A percentile compares a stretch with the other conserved stretches of the same genome.
These are phyloP conservation scores for Prochilodus magdalenae DNA, from an alignment of 2,113 vertebrate genomes.

Conservation along the genomic window DNA sequence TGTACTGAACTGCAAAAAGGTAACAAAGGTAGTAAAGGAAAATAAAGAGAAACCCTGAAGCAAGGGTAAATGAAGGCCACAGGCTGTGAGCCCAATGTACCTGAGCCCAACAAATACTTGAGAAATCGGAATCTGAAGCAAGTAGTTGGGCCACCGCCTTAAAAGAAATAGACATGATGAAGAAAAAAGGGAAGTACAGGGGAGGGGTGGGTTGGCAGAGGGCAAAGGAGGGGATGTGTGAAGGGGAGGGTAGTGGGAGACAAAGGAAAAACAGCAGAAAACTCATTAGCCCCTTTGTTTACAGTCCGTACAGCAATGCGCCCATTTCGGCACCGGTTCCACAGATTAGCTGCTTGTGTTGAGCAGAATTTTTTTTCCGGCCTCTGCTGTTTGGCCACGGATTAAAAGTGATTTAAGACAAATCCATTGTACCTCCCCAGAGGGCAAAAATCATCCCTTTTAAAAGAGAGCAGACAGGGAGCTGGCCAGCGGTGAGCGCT, in stretches of 20 bases:
- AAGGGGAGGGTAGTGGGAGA: constrained; percentile 6
- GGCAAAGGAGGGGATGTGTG: constrained; percentile 51
- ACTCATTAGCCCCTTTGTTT: constrained; percentile 39
- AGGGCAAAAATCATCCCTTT: constrained; percentile 78
- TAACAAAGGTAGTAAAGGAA: background rate
- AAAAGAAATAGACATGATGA: constrained; percentile 49
- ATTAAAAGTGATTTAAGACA: constrained; percentile 80
- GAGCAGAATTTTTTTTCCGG: constrained; percentile 19
- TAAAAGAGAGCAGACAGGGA: constrained; percentile 77
- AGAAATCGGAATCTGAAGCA: background rate
- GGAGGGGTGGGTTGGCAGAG: constrained; percentile 5
- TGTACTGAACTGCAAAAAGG: background rate
- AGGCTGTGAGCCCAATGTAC: background rate
- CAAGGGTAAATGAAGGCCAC: background rate
- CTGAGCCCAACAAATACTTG: background rate
- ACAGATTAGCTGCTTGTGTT: constrained; percentile 29
- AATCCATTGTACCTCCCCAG: constrained; percentile 76
- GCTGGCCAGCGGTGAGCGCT: constrained; percentile 63
- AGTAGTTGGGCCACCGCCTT: background rate
- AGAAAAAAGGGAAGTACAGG: constrained; percentile 57
- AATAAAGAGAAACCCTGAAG: no score
- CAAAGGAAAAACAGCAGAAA: constrained; percentile 14
- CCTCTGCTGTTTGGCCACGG: constrained; percentile 68
- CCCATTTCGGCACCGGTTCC: constrained; percentile 30
- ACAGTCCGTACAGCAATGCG: constrained; percentile 15